These are phyloP conservation scores for Zeus faber DNA, from an alignment of 2,113 vertebrate species.

Conservation along the genomic window DNA sequence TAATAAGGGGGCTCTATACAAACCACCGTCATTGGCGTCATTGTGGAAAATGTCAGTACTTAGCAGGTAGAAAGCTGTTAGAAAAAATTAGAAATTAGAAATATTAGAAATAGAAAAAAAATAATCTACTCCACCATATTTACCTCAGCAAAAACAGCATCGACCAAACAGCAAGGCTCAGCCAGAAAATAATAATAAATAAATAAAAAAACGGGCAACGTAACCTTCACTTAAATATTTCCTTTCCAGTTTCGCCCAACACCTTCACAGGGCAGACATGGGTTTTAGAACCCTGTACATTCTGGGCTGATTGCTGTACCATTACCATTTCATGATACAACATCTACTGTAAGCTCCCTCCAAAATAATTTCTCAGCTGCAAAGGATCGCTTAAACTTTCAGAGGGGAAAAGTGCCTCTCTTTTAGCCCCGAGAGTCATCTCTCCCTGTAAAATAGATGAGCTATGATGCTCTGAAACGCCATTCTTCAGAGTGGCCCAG, in stretches of 20 bases:
- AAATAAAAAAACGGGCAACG: neutral
- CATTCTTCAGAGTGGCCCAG: slow-evolving; percentile 55
- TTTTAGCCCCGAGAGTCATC: slow-evolving; percentile 33
- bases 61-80: neutral
- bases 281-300: slow-evolving; percentile 24
- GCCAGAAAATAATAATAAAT: too few species aligned
- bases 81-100: too few species aligned
- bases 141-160: neutral
- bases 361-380: slow-evolving; percentile 33
- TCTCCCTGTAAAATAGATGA: slow-evolving; percentile 58
- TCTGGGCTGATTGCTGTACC: slow-evolving; percentile 21
- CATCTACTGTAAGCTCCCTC: slow-evolving; percentile 25
- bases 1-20: too few species aligned
- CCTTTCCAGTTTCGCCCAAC: slow-evolving; percentile 3
- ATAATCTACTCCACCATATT: neutral
- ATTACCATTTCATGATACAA: slow-evolving; percentile 48
- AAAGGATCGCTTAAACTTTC: slow-evolving; percentile 44
- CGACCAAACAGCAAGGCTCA: neutral
- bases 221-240: neutral
- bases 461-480: slow-evolving; percentile 44
- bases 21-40: too few species aligned
- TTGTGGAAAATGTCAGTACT: neutral
- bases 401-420: slow-evolving; percentile 31
- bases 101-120: neutral
- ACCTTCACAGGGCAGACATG: neutral